These are phyloP conservation scores for Allolobophora icterica DNA, from an alignment of 2,888 invertebrate genomes.

Conservation along the genomic window DNA sequence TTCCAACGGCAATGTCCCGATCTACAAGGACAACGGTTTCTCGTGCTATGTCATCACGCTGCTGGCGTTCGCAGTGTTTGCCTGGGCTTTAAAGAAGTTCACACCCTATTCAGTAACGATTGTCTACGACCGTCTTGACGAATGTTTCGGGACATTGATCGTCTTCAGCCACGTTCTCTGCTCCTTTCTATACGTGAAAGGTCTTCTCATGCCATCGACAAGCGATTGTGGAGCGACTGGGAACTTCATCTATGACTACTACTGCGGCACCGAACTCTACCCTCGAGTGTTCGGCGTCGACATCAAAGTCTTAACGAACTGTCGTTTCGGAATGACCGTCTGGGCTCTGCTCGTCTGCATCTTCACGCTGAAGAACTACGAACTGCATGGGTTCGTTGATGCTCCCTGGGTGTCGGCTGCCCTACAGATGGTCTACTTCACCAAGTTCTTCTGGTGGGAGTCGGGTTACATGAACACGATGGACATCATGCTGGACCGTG, in stretches of 20 bases:
- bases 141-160: conserved; percentile 67
- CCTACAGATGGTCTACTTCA: conserved; percentile 68
- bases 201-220: conserved; percentile 60
- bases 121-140: conserved; percentile 67
- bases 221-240: conserved; percentile 63
- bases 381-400: conserved; percentile 63
- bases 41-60: conserved; percentile 66
- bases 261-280: conserved; percentile 71
- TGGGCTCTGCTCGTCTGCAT: conserved; percentile 67
- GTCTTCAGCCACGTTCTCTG: conserved; percentile 66
- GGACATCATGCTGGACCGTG: conserved; percentile 70
- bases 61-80: conserved; percentile 57
- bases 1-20: conserved; percentile 66
- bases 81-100: conserved; percentile 50
- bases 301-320: conserved; percentile 66
- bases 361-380: conserved; percentile 64
- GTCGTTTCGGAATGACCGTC: conserved; percentile 67
- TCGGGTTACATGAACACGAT: conserved; percentile 70
- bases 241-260: conserved; percentile 69
- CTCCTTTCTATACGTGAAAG: conserved; percentile 64
- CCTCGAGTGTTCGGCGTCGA: conserved; percentile 67
- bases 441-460: conserved; percentile 72
- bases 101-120: conserved; percentile 56
- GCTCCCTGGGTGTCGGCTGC: conserved; percentile 64
- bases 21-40: conserved; percentile 68